Conservation (phyloP, 2,797 vertebrate species). For the Liasis olivaceus region DNA sequence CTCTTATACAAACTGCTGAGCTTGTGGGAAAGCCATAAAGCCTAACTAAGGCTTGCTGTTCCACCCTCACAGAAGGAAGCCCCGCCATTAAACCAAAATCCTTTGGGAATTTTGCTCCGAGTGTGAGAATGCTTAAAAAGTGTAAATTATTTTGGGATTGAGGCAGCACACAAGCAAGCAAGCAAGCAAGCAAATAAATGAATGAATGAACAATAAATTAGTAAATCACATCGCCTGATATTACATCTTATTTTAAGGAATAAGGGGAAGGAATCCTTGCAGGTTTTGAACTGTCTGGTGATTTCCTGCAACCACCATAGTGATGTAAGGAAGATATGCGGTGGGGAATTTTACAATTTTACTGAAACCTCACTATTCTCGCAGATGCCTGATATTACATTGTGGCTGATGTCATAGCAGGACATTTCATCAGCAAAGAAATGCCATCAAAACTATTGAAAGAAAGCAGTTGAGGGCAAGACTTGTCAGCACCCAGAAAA, state of each 20-base stretch:
- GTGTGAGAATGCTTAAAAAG: neutral
- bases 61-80: conserved; percentile 26
- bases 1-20: conserved; percentile 34
- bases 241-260: conserved; percentile 28
- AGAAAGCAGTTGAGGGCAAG: neutral
- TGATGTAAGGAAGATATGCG: neutral
- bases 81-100: conserved; percentile 16
- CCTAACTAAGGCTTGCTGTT: conserved; percentile 35
- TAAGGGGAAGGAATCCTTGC: conserved; percentile 30
- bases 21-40: conserved; percentile 46
- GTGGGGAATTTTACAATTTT: neutral
- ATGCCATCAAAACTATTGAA: neutral
- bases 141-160: neutral
- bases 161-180: neutral
- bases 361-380: neutral
- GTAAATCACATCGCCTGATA: neutral
- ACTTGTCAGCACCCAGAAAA: neutral
- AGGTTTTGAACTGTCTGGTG: conserved; percentile 46
- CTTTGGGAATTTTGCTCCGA: conserved; percentile 40
- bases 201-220: no score
- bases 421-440: neutral
- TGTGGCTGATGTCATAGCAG: neutral
- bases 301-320: conserved; percentile 9
- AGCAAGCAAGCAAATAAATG: neutral
- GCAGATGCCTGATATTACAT: neutral